Evolutionary conservation across 2,797 vertebrate species (phyloP).

Genomic region (Alosa sapidissima): DNA sequence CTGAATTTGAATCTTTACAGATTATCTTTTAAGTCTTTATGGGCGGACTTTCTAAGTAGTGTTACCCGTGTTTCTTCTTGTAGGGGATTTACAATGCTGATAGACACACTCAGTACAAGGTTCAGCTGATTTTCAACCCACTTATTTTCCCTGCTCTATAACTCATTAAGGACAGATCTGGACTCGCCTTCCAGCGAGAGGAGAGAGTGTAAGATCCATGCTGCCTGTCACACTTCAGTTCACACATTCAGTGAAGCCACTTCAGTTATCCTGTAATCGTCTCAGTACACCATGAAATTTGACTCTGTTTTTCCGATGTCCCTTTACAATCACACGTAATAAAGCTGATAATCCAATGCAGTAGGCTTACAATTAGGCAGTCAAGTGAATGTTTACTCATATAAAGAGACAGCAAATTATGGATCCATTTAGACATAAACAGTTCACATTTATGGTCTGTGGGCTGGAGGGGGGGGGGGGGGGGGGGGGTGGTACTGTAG

Average conservation of each 20-base stretch:
- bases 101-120: no score
- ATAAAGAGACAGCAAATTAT: no score
- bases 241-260: background rate
- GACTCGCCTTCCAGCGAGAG: background rate
- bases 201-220: background rate
- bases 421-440: background rate
- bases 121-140: background rate
- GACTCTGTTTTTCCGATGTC: background rate
- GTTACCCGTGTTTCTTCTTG: no score
- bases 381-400: no score
- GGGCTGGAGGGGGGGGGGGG: no score
- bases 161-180: background rate
- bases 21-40: no score
- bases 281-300: background rate
- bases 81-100: no score
- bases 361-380: background rate
- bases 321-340: background rate
- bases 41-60: no score
- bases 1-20: no score
- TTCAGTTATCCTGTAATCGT: no score
- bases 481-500: no score
- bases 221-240: background rate
- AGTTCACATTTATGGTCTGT: background rate
- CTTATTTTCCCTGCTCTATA: background rate
- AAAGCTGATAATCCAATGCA: background rate